Conservation (phyloP, 1,140 invertebrate species). For the Drosophila orosa region DNA sequence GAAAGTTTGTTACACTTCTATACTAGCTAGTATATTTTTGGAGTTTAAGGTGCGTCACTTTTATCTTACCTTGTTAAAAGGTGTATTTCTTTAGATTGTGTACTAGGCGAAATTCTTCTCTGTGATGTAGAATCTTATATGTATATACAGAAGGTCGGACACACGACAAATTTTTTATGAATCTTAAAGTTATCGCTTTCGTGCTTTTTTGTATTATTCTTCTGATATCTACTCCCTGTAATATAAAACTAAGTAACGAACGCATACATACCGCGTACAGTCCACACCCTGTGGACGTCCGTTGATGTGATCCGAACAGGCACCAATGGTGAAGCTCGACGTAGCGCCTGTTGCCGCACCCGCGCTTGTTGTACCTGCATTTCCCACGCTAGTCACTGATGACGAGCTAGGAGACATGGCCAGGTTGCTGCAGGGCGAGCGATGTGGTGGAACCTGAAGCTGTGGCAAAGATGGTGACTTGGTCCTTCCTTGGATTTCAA, state of each 20-base stretch:
- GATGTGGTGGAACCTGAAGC: constrained; percentile 62
- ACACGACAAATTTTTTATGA: too few relatives aligned
- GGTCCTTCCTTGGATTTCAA: constrained; percentile 60
- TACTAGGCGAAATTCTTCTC: too few relatives aligned
- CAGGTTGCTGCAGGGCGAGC: constrained; percentile 68
- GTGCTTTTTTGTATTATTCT: too few relatives aligned
- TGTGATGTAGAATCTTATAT: too few relatives aligned
- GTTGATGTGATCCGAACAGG: constrained; percentile 97
- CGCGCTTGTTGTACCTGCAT: constrained; percentile 5
- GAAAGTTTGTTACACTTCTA: too few relatives aligned
- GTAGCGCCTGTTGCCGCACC: constrained; percentile 14
- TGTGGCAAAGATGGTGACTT: constrained; percentile 77
- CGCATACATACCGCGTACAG: constrained; percentile 87
- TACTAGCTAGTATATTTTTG: too few relatives aligned
- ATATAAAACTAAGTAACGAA: neutral
- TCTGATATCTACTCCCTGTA: too few relatives aligned
- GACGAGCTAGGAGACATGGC: constrained; percentile 87
- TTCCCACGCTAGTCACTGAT: constrained; percentile 78
- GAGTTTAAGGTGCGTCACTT: too few relatives aligned
- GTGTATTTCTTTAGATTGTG: too few relatives aligned
- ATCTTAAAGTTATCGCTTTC: too few relatives aligned
- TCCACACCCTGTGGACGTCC: constrained; percentile 97
- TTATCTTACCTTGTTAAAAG: too few relatives aligned
- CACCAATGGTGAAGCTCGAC: constrained; percentile 91
- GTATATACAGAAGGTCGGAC: too few relatives aligned